phyloP scores from a whole-genome alignment of 2,888 invertebrate species.

The Trissoscelio sp. region DNA sequence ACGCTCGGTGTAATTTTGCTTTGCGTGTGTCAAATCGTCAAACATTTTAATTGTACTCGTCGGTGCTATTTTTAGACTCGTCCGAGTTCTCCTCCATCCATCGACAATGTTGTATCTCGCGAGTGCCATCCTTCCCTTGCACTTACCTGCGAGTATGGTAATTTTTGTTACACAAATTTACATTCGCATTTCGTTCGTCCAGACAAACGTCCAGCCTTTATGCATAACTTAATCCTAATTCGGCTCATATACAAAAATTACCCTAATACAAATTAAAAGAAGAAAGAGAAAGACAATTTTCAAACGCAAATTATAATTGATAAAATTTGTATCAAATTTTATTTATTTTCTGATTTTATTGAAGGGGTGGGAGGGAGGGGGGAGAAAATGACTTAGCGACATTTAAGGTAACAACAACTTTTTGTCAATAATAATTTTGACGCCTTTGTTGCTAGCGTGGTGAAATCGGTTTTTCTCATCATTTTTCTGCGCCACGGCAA shows the following conservation, averaged over 20 bases:
- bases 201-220: neutral
- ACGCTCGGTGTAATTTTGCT: conserved; percentile 76
- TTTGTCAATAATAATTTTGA: conserved; percentile 63
- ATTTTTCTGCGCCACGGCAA: conserved; percentile 71
- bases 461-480: conserved; percentile 66
- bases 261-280: no score
- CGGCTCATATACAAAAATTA: no score
- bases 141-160: conserved; percentile 18
- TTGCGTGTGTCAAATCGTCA: conserved; percentile 77
- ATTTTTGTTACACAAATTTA: conserved; percentile 34
- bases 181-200: neutral
- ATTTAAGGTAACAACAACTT: conserved; percentile 48
- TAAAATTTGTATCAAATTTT: no score
- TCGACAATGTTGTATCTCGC: conserved; percentile 54
- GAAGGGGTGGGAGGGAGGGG: no score
- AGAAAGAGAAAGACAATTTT: no score
- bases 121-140: conserved; percentile 23
- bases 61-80: conserved; percentile 75
- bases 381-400: no score
- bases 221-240: conserved; percentile 7
- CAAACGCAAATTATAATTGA: no score
- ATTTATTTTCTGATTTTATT: no score
- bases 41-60: conserved; percentile 78
- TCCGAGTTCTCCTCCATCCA: conserved; percentile 67
- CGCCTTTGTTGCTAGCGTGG: conserved; percentile 57